Base-by-base conservation (phyloP, 2,888 invertebrate species). In the Andricus curvator region DNA sequence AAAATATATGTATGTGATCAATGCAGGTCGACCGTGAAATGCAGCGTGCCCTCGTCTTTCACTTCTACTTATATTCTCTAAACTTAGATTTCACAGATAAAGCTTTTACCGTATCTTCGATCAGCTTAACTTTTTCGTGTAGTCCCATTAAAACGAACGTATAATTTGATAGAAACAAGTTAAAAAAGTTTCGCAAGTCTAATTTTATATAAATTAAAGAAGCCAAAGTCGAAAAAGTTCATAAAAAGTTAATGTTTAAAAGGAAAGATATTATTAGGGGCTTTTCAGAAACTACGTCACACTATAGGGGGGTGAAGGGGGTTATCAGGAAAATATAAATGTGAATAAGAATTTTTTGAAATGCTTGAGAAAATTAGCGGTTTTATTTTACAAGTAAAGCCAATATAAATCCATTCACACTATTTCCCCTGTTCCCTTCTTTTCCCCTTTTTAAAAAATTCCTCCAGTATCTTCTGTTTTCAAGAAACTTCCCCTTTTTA, bases 91-190 rank as follows among this genome's bases (percentile, higher is more conserved):
- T 70, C 13, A 33, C 56, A 56, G 29, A 29, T 74, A 74, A 56
- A 74, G 56, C 74, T 74, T 56, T 56, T 74, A 56, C n/a, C 29
- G 74, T 74, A 74, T 56, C 56, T 74, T 56, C 29, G 20, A 74
- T 29, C 29, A 20, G 51, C 15, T 70, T 48, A 70, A 74, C 33
- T 51, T 11, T 70, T 70, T 29, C 29, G 4, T 17, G 20, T 74
- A 56, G 20, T 56, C n/a, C 5, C 56, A 74, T 48, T n/a, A 51
- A 56, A 11, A 4, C 29, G 25, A 25, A 11, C 29, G 6, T 74
- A 8, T 70, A 33, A 56, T 74, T 56, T 74, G 33, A 37, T 74
- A 56, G 74, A n/a, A 74, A 11, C n/a, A 33, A 51, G 51, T 74
- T 70, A 9, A 22, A 62, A 13, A 56, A 56, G 13, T 74, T 74